Conservation (phyloP, 2,113 vertebrate species). For the Lamprotornis superbus region DNA sequence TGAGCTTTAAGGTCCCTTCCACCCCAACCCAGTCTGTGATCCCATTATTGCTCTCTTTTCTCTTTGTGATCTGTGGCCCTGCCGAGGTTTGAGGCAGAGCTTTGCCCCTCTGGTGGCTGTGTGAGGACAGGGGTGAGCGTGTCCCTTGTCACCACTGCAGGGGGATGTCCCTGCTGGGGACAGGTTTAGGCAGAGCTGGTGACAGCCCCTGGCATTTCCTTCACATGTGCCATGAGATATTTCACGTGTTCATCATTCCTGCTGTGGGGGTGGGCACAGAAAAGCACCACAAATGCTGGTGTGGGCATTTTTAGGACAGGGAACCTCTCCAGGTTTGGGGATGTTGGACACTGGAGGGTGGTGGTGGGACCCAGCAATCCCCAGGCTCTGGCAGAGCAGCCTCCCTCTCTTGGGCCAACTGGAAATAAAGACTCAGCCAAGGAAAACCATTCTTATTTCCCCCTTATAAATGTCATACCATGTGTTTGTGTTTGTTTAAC, state of each 20-base stretch:
- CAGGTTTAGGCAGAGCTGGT: background rate
- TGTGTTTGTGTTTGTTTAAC: background rate
- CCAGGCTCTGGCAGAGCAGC: background rate
- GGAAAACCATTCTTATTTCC: background rate
- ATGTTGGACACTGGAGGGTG: background rate
- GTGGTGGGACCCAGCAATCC: background rate
- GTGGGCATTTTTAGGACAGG: background rate
- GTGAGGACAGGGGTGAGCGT: background rate
- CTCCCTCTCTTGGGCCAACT: background rate
- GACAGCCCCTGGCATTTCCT: background rate
- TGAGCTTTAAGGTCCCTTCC: background rate
- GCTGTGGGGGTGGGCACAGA: background rate
- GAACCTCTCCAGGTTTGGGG: background rate
- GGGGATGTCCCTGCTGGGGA: accelerated
- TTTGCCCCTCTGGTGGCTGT: background rate
- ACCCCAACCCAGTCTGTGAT: too few relatives aligned
- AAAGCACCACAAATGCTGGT: background rate
- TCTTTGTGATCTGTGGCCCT: background rate
- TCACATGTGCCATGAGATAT: accelerated
- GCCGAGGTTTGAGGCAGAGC: background rate
- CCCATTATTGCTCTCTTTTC: background rate
- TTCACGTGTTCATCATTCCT: accelerated
- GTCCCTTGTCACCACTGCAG: background rate
- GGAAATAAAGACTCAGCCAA: background rate
- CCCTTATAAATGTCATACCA: background rate